phyloP scores from a whole-genome alignment of 2,888 invertebrate species.

The Ochropacha duplaris region DNA sequence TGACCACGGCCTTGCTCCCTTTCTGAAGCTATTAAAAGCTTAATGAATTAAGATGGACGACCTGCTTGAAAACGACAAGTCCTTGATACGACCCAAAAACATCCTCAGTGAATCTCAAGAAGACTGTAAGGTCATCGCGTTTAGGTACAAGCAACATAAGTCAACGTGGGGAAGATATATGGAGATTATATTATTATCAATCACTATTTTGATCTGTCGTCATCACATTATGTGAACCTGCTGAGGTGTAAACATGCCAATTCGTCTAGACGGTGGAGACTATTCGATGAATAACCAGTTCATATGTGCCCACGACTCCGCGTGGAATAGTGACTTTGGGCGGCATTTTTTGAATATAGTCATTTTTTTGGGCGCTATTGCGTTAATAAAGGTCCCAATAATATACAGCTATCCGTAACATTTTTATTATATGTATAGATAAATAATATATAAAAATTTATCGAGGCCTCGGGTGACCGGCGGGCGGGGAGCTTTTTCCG shows the following conservation, averaged over 20 bases:
- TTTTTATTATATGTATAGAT: too few relatives aligned
- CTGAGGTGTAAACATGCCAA: neutral
- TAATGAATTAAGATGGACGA: constrained; percentile 74
- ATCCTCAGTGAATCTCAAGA: constrained; percentile 14
- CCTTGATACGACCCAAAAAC: constrained; percentile 53
- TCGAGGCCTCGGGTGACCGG: too few relatives aligned
- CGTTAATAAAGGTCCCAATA: too few relatives aligned
- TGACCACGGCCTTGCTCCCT: constrained; percentile 76
- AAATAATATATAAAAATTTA: too few relatives aligned
- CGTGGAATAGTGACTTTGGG: too few relatives aligned
- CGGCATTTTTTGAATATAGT: too few relatives aligned
- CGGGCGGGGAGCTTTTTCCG: too few relatives aligned
- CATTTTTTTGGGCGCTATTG: too few relatives aligned
- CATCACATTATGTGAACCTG: neutral
- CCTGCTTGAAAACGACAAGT: constrained; percentile 50
- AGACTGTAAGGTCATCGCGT: constrained; percentile 20
- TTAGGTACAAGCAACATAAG: neutral
- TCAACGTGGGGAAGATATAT: neutral
- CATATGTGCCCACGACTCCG: too few relatives aligned
- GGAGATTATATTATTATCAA: constrained; percentile 16
- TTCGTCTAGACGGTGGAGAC: neutral
- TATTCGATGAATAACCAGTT: too few relatives aligned
- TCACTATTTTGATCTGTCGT: constrained; percentile 17
- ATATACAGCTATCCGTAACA: too few relatives aligned
- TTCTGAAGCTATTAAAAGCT: constrained; percentile 76